phyloP scores from a whole-genome alignment of 2,797 vertebrate species.

The Taeniopygia guttata region DNA sequence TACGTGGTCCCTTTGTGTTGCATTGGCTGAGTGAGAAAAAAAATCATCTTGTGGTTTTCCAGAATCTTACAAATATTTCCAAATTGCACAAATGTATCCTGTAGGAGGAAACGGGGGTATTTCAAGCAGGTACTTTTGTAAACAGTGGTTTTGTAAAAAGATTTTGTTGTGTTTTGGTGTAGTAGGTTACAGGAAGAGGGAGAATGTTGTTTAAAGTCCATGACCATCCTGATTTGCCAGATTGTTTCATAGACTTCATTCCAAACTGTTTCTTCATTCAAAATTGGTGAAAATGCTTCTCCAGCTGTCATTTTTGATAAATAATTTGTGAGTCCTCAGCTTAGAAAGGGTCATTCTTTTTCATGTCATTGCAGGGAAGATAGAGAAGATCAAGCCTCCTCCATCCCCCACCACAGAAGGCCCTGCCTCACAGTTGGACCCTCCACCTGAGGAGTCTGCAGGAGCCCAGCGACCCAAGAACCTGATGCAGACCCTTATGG shows the following conservation, averaged over 20 bases:
- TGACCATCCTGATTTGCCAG: not conserved
- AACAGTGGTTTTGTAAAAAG: not conserved
- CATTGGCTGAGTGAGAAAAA: not conserved
- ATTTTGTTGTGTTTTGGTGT: not conserved
- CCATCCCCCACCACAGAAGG: slow-evolving; percentile 86
- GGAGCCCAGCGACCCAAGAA: slow-evolving; percentile 89
- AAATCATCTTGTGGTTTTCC: not conserved
- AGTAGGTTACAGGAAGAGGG: not conserved
- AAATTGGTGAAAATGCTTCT: not conserved
- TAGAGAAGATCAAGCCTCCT: slow-evolving; percentile 92
- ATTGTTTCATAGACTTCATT: not conserved
- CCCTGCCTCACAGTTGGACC: slow-evolving; percentile 79
- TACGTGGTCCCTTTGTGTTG: accelerated
- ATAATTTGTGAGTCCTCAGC: not conserved
- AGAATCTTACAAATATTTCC: not conserved
- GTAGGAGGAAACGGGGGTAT: not conserved
- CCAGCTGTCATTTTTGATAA: not conserved
- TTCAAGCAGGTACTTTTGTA: not conserved
- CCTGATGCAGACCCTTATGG: slow-evolving; percentile 97
- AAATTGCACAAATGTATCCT: not conserved
- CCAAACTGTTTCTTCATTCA: not conserved
- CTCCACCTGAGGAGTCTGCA: slow-evolving; percentile 84
- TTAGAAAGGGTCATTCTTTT: slow-evolving; percentile 64
- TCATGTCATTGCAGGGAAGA: slow-evolving; percentile 86
- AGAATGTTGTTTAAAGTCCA: not conserved